Evolutionary conservation across 2,797 vertebrate species (phyloP).

Genomic region (Siniperca scherzeri): DNA sequence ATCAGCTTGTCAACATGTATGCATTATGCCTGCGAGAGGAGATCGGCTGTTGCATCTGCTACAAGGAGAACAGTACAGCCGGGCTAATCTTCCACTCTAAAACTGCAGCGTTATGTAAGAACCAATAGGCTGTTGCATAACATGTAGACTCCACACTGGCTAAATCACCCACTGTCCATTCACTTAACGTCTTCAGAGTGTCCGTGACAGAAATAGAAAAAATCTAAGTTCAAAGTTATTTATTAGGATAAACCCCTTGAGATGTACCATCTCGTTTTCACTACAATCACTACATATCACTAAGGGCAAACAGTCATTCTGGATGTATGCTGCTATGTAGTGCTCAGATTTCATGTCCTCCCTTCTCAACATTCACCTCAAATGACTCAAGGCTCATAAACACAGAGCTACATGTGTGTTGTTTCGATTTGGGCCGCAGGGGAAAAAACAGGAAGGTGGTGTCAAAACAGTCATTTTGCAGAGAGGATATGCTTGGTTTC

Average conservation of each 20-base stretch:
- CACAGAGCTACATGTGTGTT: slow-evolving; percentile 5
- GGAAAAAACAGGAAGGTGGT: slow-evolving; percentile 13
- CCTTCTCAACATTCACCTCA: slow-evolving; percentile 11
- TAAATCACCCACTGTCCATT: slow-evolving; percentile 55
- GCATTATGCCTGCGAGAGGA: slow-evolving; percentile 47
- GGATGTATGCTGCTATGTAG: slow-evolving; percentile 22
- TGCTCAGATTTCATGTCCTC: slow-evolving; percentile 17
- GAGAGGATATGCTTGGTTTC: slow-evolving; percentile 39
- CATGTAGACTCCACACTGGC: slow-evolving; percentile 50
- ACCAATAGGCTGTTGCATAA: slow-evolving; percentile 69
- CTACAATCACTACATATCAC: too few relatives aligned
- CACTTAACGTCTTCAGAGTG: slow-evolving; percentile 42
- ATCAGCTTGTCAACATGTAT: slow-evolving; percentile 65
- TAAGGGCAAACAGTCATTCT: slow-evolving; percentile 18
- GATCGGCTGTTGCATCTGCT: slow-evolving; percentile 62
- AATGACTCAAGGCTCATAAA: slow-evolving; percentile 6
- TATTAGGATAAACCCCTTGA: too few relatives aligned
- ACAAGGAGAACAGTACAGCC: slow-evolving; percentile 47
- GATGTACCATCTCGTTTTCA: too few relatives aligned
- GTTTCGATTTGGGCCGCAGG: slow-evolving; percentile 14
- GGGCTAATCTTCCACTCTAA: slow-evolving; percentile 70
- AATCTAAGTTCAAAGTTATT: neutral
- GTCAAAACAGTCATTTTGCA: slow-evolving; percentile 32
- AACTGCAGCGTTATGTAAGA: slow-evolving; percentile 78
- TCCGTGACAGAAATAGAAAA: slow-evolving; percentile 27